Conservation (phyloP, 1,140 invertebrate genomes). For the Zaprionus nigranus region DNA sequence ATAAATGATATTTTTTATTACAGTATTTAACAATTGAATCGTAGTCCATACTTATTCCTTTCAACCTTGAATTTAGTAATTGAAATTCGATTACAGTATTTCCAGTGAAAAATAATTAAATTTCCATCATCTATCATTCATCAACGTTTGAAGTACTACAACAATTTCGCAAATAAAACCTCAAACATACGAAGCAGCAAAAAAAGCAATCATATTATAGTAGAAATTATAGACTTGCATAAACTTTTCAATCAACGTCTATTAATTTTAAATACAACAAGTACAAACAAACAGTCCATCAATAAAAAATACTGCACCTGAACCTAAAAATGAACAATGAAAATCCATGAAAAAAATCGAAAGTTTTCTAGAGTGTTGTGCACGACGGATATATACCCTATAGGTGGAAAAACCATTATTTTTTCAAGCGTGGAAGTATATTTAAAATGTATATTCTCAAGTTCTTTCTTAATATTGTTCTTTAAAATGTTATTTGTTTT, state of each 20-base stretch:
- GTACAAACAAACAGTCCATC: conserved; percentile 43
- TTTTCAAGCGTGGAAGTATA: too few species aligned
- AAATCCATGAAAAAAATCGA: conserved; percentile 12
- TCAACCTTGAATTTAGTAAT: not conserved
- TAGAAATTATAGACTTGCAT: conserved; percentile 43
- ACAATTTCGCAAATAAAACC: conserved; percentile 33
- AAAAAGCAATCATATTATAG: conserved; percentile 6
- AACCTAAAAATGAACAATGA: conserved; percentile 30
- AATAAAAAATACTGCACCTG: conserved; percentile 55
- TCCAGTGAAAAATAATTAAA: conserved; percentile 38
- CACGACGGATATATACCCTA: conserved; percentile 4
- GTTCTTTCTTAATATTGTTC: too few species aligned
- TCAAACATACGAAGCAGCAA: too few species aligned
- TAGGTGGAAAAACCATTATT: not conserved
- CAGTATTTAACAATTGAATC: not conserved
- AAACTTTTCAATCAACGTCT: conserved; percentile 58
- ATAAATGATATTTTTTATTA: too few species aligned
- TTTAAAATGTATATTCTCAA: too few species aligned
- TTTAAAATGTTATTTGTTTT: too few species aligned
- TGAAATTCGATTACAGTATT: conserved; percentile 1
- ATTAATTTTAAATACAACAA: conserved; percentile 61
- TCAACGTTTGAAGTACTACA: conserved; percentile 27
- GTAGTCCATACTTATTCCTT: not conserved
- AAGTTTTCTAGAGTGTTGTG: not conserved
- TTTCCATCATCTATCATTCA: conserved; percentile 54